Conservation (phyloP, 2,888 invertebrate genomes). For the Stenotaenia linearis region DNA sequence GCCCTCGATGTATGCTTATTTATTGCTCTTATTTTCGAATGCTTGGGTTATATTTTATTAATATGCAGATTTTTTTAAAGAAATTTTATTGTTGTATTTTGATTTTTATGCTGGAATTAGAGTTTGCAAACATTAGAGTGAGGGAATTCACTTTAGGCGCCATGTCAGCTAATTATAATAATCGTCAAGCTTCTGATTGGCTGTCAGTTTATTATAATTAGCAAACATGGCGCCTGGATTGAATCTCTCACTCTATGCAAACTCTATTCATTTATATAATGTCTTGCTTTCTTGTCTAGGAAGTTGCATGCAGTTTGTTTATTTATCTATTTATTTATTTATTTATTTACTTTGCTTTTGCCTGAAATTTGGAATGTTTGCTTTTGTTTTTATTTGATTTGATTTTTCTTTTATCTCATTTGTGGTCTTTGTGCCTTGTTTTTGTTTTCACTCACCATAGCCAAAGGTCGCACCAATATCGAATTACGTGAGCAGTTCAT, state of each 20-base stretch:
- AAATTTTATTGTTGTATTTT: neutral
- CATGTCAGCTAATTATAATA: too few species aligned
- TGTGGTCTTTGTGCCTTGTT: constrained; percentile 32
- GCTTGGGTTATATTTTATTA: neutral
- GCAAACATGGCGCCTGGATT: too few species aligned
- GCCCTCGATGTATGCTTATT: neutral
- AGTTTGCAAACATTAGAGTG: too few species aligned
- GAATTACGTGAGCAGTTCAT: constrained; percentile 99
- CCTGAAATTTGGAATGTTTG: neutral
- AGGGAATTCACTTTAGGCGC: too few species aligned
- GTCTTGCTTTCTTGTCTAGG: neutral
- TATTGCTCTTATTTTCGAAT: neutral
- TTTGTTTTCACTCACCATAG: constrained; percentile 52
- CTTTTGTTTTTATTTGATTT: constrained; percentile 33
- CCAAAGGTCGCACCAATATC: constrained; percentile 99
- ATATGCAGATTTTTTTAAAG: neutral
- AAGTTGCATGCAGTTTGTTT: neutral
- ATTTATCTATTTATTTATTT: neutral
- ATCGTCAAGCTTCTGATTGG: too few species aligned
- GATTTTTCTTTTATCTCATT: neutral
- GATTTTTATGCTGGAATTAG: too few species aligned
- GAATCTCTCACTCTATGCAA: too few species aligned
- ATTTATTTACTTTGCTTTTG: too few species aligned
- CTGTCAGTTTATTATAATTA: too few species aligned
- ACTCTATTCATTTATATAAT: neutral